Evolutionary conservation across 2,797 vertebrate species (phyloP).

Genomic region (Philypnodon macrostomus): DNA sequence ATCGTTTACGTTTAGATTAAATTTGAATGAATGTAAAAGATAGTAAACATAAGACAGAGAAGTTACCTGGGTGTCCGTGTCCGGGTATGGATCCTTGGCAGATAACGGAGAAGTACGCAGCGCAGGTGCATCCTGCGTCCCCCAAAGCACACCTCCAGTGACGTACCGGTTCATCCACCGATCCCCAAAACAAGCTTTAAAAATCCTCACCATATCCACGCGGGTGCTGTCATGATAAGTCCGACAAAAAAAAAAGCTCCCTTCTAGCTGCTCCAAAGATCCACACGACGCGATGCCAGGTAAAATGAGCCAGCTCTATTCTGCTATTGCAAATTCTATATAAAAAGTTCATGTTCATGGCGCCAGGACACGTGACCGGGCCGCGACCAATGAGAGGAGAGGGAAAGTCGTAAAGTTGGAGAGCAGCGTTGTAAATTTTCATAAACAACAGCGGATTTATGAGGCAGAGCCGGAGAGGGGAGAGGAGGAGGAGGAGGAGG

Average conservation of each 20-base stretch:
- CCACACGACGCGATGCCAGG: slow-evolving; percentile 77
- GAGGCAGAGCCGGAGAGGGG: slow-evolving; percentile 73
- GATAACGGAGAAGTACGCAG: slow-evolving; percentile 45
- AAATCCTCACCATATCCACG: slow-evolving; percentile 40
- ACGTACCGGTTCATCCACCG: slow-evolving; percentile 68
- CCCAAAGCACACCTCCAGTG: slow-evolving; percentile 32
- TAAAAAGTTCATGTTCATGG: slow-evolving; percentile 99
- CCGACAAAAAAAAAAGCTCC: slow-evolving; percentile 40
- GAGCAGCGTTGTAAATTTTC: slow-evolving; percentile 99
- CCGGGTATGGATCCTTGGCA: slow-evolving; percentile 22
- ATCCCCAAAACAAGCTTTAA: slow-evolving; percentile 60
- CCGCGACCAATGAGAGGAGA: slow-evolving; percentile 87
- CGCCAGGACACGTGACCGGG: slow-evolving; percentile 87
- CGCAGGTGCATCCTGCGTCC: slow-evolving; percentile 81
- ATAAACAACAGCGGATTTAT: slow-evolving; percentile 99
- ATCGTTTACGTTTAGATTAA: too few species aligned
- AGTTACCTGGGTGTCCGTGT: slow-evolving; percentile 18
- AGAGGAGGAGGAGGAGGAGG: slow-evolving; percentile 6
- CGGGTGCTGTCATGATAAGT: slow-evolving; percentile 49
- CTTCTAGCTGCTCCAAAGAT: slow-evolving; percentile 65
- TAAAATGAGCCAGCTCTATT: slow-evolving; percentile 92
- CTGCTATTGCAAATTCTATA: slow-evolving; percentile 96
- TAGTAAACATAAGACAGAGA: neutral
- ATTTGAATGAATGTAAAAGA: neutral
- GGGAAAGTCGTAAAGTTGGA: slow-evolving; percentile 96